Conservation (phyloP, 2,113 vertebrate genomes). For the Podocnemis expansa region DNA sequence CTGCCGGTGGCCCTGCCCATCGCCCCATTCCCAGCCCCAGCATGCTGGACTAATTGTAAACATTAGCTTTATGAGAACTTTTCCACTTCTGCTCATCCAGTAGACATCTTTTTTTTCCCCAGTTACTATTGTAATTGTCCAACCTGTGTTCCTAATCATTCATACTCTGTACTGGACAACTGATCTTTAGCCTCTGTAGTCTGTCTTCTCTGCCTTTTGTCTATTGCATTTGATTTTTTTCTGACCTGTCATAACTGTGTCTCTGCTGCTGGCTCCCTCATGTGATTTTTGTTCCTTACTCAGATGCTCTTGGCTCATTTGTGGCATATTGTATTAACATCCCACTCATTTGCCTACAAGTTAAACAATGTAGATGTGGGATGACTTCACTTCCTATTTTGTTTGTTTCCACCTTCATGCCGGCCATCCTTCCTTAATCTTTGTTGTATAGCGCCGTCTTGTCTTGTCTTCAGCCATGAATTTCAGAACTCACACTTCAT, state of each 20-base stretch:
- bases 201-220: background rate
- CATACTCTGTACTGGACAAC: background rate
- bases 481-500: background rate
- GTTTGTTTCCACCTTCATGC: background rate
- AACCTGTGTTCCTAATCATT: background rate
- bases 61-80: background rate
- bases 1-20: too few species aligned
- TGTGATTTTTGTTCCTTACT: background rate
- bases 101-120: fast-evolving
- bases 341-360: background rate
- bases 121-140: background rate
- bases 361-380: background rate
- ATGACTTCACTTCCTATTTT: background rate
- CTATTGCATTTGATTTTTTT: background rate
- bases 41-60: background rate
- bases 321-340: background rate
- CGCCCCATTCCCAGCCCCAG: too few species aligned
- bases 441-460: background rate
- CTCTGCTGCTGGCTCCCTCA: background rate
- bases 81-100: background rate
- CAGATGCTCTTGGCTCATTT: background rate
- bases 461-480: background rate
- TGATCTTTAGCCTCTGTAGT: background rate
- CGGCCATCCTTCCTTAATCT: background rate
- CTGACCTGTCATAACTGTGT: background rate